phyloP scores from a whole-genome alignment of 2,888 invertebrate genomes.

The Sepiola atlantica region DNA sequence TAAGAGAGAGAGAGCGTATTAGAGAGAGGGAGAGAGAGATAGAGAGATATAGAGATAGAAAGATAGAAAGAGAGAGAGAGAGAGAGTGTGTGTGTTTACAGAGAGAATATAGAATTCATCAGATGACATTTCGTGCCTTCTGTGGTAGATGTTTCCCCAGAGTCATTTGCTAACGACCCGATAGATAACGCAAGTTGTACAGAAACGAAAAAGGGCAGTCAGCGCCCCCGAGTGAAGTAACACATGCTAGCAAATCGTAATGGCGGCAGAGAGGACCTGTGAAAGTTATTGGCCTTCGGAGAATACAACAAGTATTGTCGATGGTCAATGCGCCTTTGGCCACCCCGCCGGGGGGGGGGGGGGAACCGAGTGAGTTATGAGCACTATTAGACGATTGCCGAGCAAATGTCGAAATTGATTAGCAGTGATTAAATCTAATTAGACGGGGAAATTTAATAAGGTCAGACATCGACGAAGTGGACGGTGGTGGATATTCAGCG shows the following conservation, averaged over 20 bases:
- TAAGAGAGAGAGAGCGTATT: too few species aligned
- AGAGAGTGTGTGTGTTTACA: too few species aligned
- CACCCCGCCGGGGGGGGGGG: not conserved
- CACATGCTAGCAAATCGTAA: not conserved
- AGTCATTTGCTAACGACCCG: too few species aligned
- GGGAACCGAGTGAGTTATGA: not conserved
- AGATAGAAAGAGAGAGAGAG: too few species aligned
- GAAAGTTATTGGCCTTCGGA: not conserved
- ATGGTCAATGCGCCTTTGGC: not conserved
- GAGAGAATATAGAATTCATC: too few species aligned
- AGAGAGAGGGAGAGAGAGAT: too few species aligned
- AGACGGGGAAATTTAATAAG: not conserved
- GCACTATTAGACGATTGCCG: not conserved
- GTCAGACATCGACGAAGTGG: not conserved
- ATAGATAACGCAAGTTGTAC: too few species aligned
- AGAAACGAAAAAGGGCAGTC: not conserved
- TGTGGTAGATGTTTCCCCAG: too few species aligned
- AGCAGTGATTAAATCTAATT: conserved; percentile 32
- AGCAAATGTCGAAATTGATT: conserved; percentile 32
- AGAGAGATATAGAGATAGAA: too few species aligned
- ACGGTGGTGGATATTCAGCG: not conserved
- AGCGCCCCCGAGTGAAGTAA: not conserved
- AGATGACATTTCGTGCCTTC: too few species aligned
- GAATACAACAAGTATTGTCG: not conserved
- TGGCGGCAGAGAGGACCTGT: not conserved